These are phyloP conservation scores for Meliscaeva auricollis DNA, from an alignment of 2,888 invertebrate genomes.

Conservation along the genomic window DNA sequence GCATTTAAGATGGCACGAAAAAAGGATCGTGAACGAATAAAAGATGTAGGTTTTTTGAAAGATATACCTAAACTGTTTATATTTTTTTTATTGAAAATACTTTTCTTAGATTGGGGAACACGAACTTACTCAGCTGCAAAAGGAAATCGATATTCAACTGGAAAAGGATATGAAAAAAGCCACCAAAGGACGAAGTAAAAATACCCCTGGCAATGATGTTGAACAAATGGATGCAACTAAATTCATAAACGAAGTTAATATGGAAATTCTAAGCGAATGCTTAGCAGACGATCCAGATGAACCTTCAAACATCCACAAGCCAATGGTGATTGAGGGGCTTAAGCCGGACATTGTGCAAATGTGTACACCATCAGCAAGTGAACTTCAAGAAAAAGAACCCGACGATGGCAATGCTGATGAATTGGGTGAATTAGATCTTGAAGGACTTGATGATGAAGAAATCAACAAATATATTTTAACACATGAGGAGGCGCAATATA, in stretches of 20 bases:
- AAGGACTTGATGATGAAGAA: slow-evolving; percentile 94
- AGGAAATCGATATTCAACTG: slow-evolving; percentile 93
- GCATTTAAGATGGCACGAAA: slow-evolving; percentile 96
- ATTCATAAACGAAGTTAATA: slow-evolving; percentile 85
- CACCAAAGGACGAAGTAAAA: slow-evolving; percentile 79
- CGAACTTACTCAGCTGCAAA: slow-evolving; percentile 91
- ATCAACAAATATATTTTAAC: slow-evolving; percentile 93
- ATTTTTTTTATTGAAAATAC: not conserved
- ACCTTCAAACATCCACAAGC: slow-evolving; percentile 60
- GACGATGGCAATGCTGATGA: slow-evolving; percentile 76
- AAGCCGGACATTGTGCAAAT: slow-evolving; percentile 92
- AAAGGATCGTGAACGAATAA: slow-evolving; percentile 93
- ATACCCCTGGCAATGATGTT: slow-evolving; percentile 78
- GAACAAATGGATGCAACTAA: slow-evolving; percentile 84
- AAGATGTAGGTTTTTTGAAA: slow-evolving; percentile 86
- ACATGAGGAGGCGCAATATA: slow-evolving; percentile 91
- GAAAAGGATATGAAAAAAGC: slow-evolving; percentile 87
- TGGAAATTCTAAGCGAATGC: slow-evolving; percentile 84
- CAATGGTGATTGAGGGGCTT: slow-evolving; percentile 81
- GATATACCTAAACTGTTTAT: not conserved
- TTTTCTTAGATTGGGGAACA: slow-evolving; percentile 84
- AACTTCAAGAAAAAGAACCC: slow-evolving; percentile 83
- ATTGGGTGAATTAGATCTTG: slow-evolving; percentile 87
- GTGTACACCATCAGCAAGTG: slow-evolving; percentile 87
- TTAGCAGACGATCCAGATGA: slow-evolving; percentile 80